These are phyloP conservation scores for Agonopterix alstromeriana DNA, from an alignment of 2,888 invertebrate genomes.

Conservation along the genomic window DNA sequence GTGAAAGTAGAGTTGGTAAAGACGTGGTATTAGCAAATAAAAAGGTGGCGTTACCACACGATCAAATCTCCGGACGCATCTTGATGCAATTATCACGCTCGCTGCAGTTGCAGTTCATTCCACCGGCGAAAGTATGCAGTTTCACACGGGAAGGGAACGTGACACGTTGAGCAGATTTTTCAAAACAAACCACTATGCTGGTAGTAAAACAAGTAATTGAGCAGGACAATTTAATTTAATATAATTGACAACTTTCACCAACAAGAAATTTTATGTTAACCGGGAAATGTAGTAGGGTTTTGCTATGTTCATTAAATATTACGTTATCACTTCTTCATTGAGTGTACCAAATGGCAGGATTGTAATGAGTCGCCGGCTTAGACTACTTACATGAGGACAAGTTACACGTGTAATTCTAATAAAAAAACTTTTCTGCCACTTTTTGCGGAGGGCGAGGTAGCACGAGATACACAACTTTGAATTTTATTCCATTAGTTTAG, in stretches of 20 bases:
- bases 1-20: slow-evolving; percentile 4
- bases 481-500: too few species aligned
- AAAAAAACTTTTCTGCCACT: too few species aligned
- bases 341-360: too few species aligned
- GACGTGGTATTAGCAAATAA: background rate
- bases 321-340: too few species aligned
- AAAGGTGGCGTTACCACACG: background rate
- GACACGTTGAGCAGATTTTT: background rate
- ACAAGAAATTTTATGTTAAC: too few species aligned
- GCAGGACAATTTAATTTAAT: background rate
- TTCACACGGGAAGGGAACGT: background rate
- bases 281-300: too few species aligned
- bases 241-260: background rate
- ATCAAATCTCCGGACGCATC: slow-evolving; percentile 2
- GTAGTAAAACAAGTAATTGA: background rate
- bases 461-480: too few species aligned
- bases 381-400: too few species aligned
- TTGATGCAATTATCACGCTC: background rate
- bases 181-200: background rate
- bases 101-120: background rate
- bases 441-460: too few species aligned
- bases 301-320: too few species aligned
- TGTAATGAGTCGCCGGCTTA: too few species aligned
- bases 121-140: slow-evolving; percentile 1
- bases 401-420: too few species aligned